Base-by-base conservation (phyloP, 2,113 vertebrate genomes). In the Erinaceus europaeus region DNA sequence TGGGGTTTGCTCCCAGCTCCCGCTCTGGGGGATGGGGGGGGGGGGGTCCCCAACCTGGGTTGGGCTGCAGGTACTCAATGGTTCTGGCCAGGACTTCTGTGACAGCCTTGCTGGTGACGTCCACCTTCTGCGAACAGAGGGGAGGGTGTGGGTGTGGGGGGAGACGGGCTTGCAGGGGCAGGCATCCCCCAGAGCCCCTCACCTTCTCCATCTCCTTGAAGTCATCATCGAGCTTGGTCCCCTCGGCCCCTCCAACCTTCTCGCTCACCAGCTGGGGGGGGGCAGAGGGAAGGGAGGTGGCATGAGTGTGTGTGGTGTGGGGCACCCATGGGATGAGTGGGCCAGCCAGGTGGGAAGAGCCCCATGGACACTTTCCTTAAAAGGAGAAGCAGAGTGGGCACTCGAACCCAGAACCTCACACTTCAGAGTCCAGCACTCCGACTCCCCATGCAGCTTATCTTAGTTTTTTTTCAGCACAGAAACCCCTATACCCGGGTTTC, bases 171-270 rank as follows among this genome's bases (percentile, higher is more conserved):
- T 36, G 4, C 18, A 36, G 53, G 23, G 25, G 29, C 23, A 3
- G 15, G 36, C 36, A 27, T 61, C 3, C 18, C 50, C 50, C 50
- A 18, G 1, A 40, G 42, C 34, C 64, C 9, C 62, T 25, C 36
- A 99, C 99, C 98, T 98, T 98, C 94, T 99, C 99, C 98, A 99
- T 98, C 83, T 99, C 98, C 94, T 97, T 99, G 97, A 99, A 99
- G 96, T 99, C 99, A 94, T 99, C 98, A 2, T 99, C 99, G 0
- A 99, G 97, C 96, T 99, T 99, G 69, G 99, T 99, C 95, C 99
- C 99, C 94, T 99, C 99, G 4, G 99, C 99, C 34, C 99, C 99
- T 75, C 99, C 98, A 0, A 99, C 99, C 95, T 99, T 99, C 97
- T 99, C 99, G 6, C 99, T 99, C 89, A 99, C 99, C 97, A 99